Percentiles rank a stretch among this genome's conserved stretches.
Conservation (phyloP, 2,113 vertebrate species). For the Arenaria interpres region DNA sequence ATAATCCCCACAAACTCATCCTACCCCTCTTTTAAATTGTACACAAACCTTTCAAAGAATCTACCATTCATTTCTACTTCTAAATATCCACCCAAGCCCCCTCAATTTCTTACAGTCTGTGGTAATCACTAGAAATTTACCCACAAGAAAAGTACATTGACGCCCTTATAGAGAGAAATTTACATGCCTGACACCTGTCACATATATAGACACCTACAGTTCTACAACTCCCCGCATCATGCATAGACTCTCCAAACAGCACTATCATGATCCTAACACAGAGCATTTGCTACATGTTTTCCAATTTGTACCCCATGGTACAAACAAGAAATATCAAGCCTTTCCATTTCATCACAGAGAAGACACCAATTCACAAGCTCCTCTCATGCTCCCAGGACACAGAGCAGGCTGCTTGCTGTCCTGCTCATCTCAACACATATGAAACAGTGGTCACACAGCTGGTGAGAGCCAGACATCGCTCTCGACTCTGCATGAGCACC, state of each 20-base stretch:
- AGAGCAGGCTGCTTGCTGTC: fast-evolving
- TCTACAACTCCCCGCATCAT: not conserved
- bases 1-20: not conserved
- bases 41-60: not conserved
- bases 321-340: not conserved
- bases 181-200: not conserved
- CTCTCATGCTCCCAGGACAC: not conserved
- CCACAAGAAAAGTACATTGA: not conserved
- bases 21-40: not conserved
- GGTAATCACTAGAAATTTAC: not conserved
- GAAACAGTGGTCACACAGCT: not conserved
- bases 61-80: not conserved
- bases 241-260: not conserved
- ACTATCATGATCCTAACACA: fast-evolving
- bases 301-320: not conserved
- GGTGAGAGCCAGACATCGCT: not conserved
- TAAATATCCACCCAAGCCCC: not conserved
- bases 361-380: not conserved
- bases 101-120: not conserved
- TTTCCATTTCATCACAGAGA: not conserved
- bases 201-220: not conserved
- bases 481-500: not conserved
- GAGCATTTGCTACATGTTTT: not conserved
- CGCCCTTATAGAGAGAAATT: not conserved
- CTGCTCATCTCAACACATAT: not conserved